Base-by-base conservation (phyloP, 2,888 invertebrate species). In the Zele albiditarsus region DNA sequence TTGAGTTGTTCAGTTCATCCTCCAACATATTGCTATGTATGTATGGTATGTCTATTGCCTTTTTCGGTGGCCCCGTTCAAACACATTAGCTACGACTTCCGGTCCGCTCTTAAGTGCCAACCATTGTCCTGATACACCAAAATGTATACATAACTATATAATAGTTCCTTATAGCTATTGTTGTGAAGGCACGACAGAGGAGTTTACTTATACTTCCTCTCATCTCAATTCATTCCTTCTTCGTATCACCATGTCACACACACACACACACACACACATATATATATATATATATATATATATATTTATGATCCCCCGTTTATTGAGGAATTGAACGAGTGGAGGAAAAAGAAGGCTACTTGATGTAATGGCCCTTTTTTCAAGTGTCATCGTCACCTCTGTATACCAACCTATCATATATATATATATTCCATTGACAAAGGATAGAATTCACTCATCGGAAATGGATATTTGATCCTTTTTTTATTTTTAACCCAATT, bases 11-110 rank as follows among this genome's bases (percentile, higher is more conserved):
- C 28, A 68, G 53, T 31, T 68, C 38, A 71, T 57, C 60, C 63
- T 74, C 58, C 58, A 53, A 27, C 46, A 20, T 8, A 23, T 20
- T 53, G 53, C n/a, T 23, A 20, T 53, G 53, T 20, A 20, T 4
- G n/a, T 42, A 10, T 12, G 12, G 8, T 20, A 38, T 12, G 0
- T 38, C 38, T 38, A 12, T 53, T 65, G 63, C 53, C 33, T 33
- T 33, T 27, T 63, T 12, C 46, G 57, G 31, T 73, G 57, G 33
- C 83, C 86, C 85, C 86, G 85, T 85, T 86, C 89, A 89, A 89
- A 89, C 89, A 89, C 89, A 89, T 89, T 89, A 83, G 85, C 80
- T 76, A 77, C 78, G 79, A 84, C 87, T 87, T 88, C 89, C 89
- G 88, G 85, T 84, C 70, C n/a, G n/a, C 8, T 72, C 42, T 82